Evolutionary conservation across 2,888 invertebrate species (phyloP), one percentile per base, ranked within the genome.

Genomic region (Lasioglossum pauxillum): DNA sequence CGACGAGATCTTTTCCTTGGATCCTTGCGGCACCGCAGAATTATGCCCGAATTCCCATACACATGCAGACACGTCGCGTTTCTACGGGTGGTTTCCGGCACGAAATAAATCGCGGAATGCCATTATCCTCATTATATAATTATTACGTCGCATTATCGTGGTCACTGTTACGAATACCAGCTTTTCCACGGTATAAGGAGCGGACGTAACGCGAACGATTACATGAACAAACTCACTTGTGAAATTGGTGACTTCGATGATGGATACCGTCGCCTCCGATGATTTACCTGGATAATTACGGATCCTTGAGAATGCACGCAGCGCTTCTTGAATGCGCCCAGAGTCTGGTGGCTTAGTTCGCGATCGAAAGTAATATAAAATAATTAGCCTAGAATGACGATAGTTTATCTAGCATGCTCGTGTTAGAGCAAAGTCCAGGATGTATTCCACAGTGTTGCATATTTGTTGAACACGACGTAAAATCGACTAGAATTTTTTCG

Each of bases 71-170:
- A 69, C 38, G 38, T 35, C 23, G 23, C 23, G 23, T 35, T 19
- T 35, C 67, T 67, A 41, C 38, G 38, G 38, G 16, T 67, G 23
- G 38, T 69, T 69, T 69, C 69, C 81, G 78, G 79, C 71, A 78
- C 53, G 53, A 80, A 74, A 74, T 41, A 67, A 82, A 80, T 74
- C 44, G 35, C 46, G 35, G 71, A 57, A 46, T 16, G n/a, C 31
- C 49, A 41, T 75, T 69, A 75, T 57, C 44, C 69, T 5, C 2
- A 35, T 82, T 82, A 60, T 44, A 38, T 27, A 82, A 82, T 72
- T 82, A 78, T 16, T n/a, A n/a, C 46, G 8, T 64, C 16, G 46
- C 60, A 72, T 81, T 81, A 81, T 78, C 57, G 44, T 64, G 46
- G 23, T 35, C 46, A 12, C 46, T 78, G 38, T 78, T 78, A 78